phyloP scores from a whole-genome alignment of 2,113 vertebrate genomes.

The Campylomormyrus tamandua region DNA sequence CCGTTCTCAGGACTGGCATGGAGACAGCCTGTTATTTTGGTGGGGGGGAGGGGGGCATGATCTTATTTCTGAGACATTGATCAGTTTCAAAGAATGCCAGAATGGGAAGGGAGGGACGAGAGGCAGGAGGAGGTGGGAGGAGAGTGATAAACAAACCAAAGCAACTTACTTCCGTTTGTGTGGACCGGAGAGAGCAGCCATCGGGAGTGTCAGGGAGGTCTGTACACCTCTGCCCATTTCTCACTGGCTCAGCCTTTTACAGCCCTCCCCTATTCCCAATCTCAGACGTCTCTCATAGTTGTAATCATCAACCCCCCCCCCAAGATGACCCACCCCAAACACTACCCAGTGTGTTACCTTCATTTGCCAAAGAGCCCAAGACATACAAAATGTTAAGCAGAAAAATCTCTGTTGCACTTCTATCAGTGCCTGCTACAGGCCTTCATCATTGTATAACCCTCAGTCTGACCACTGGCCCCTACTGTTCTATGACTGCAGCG shows the following conservation, averaged over 20 bases:
- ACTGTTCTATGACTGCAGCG: not conserved
- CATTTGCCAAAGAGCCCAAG: not conserved
- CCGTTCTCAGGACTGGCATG: not conserved
- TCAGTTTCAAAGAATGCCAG: not conserved
- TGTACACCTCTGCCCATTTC: not conserved
- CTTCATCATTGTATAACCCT: not conserved
- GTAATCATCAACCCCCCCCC: not conserved
- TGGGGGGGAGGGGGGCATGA: not conserved
- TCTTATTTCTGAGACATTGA: conserved; percentile 9
- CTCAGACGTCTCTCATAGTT: not conserved
- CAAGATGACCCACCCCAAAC: not conserved
- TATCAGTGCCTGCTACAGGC: not conserved
- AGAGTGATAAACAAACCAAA: not conserved
- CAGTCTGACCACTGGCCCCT: not conserved
- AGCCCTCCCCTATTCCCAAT: not conserved
- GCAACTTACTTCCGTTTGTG: not conserved
- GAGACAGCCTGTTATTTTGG: not conserved
- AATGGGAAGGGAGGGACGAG: not conserved
- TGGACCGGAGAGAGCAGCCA: not conserved
- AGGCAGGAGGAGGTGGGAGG: no score
- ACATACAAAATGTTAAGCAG: not conserved
- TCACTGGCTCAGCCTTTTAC: not conserved
- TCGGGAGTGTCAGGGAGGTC: not conserved
- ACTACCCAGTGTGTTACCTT: not conserved
- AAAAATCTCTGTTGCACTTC: not conserved